phyloP scores from a whole-genome alignment of 2,888 invertebrate species.

The Pomacea canaliculata region DNA sequence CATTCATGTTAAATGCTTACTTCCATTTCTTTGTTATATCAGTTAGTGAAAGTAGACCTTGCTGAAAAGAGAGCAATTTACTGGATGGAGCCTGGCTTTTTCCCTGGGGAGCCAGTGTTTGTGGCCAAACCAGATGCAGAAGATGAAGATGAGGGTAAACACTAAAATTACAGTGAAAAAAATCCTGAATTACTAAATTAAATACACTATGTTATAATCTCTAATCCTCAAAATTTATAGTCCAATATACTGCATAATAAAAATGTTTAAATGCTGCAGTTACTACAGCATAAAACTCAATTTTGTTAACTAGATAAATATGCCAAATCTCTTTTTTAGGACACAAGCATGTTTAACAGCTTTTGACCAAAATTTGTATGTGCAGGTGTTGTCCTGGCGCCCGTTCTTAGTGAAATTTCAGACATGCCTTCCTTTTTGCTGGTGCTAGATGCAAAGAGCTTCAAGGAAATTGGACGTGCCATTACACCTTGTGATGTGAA shows the following conservation, averaged over 20 bases:
- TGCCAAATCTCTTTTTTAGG: too few species aligned
- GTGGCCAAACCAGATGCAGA: slow-evolving; percentile 68
- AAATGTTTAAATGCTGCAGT: too few species aligned
- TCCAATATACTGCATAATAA: too few species aligned
- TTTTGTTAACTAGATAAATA: too few species aligned
- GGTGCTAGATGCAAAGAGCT: slow-evolving; percentile 81
- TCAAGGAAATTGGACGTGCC: slow-evolving; percentile 82
- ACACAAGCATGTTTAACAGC: too few species aligned
- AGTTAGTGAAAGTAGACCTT: slow-evolving; percentile 71
- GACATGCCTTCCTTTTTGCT: slow-evolving; percentile 71
- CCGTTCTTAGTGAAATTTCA: slow-evolving; percentile 26
- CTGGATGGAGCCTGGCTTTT: slow-evolving; percentile 67
- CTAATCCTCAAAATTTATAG: too few species aligned
- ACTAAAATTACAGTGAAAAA: background rate
- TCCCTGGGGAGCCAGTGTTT: slow-evolving; percentile 72
- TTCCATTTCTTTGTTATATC: slow-evolving; percentile 37
- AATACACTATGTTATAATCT: too few species aligned
- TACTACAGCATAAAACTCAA: too few species aligned
- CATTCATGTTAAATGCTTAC: too few species aligned
- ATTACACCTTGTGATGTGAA: slow-evolving; percentile 30
- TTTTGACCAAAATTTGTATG: too few species aligned
- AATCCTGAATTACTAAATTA: too few species aligned
- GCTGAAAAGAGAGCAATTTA: slow-evolving; percentile 52
- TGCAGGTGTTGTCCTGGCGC: slow-evolving; percentile 34
- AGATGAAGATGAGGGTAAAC: slow-evolving; percentile 72